Percentiles rank a stretch among this genome's conserved stretches.
These are phyloP conservation scores for Sebastes kiyomatsui DNA, from an alignment of 2,797 vertebrate genomes.

Conservation along the genomic window DNA sequence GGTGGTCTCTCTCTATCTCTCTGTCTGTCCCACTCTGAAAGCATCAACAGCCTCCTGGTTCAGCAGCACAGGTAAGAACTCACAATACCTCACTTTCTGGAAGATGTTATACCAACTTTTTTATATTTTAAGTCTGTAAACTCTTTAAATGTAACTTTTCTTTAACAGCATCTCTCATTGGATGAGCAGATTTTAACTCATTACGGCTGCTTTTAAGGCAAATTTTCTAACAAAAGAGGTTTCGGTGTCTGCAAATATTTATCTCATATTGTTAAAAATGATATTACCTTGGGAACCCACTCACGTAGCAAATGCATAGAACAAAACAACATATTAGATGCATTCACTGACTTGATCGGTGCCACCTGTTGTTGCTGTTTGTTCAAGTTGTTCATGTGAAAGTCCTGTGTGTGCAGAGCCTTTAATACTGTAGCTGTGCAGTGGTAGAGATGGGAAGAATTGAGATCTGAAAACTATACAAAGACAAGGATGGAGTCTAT, in stretches of 20 bases:
- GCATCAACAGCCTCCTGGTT: constrained; percentile 59
- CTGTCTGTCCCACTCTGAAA: constrained; percentile 41
- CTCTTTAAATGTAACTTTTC: neutral
- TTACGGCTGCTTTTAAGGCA: neutral
- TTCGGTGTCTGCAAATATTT: neutral
- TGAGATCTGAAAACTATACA: neutral
- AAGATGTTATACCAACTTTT: constrained; percentile 18
- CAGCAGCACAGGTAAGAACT: constrained; percentile 69
- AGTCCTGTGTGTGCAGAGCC: constrained; percentile 16
- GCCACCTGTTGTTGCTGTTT: constrained; percentile 61
- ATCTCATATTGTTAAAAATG: neutral
- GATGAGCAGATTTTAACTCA: neutral
- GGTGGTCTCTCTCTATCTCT: constrained; percentile 63
- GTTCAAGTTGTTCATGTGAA: constrained; percentile 50
- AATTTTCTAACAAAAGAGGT: neutral
- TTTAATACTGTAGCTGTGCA: neutral
- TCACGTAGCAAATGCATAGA: neutral
- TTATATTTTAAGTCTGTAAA: neutral
- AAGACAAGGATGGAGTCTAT: neutral
- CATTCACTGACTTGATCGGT: neutral
- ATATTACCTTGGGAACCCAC: neutral
- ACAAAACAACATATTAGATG: neutral
- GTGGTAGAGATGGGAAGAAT: neutral
- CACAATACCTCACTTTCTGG: neutral
- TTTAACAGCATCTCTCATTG: neutral